These are phyloP conservation scores for Epistrophella euchroma DNA, from an alignment of 2,888 invertebrate species.

Conservation along the genomic window DNA sequence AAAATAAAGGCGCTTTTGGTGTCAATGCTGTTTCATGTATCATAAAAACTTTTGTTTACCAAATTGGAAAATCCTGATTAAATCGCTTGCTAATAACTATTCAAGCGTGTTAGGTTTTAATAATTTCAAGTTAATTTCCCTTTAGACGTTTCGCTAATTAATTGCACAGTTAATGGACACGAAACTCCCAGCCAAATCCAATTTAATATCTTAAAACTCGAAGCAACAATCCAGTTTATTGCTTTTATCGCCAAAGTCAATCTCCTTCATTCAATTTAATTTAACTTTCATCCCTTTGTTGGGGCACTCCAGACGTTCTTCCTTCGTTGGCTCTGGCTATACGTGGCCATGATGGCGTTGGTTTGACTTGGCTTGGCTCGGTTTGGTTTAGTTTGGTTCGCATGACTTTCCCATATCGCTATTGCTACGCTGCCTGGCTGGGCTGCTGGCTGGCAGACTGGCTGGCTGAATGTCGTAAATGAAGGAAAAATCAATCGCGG, in stretches of 20 bases:
- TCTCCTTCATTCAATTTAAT: conserved; percentile 76
- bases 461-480: conserved; percentile 67
- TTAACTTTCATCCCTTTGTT: conserved; percentile 76
- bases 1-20: not conserved
- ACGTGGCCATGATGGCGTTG: not conserved
- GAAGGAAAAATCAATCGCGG: conserved; percentile 76
- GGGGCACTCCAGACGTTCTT: conserved; percentile 65
- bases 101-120: conserved; percentile 72
- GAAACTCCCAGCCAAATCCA: conserved; percentile 67
- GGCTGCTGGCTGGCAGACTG: conserved; percentile 1
- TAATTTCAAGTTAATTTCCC: conserved; percentile 73
- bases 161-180: conserved; percentile 74
- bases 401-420: conserved; percentile 68
- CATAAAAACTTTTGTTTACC: conserved; percentile 45
- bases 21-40: conserved; percentile 17
- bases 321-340: conserved; percentile 22
- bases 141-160: conserved; percentile 71
- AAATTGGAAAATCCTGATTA: conserved; percentile 63
- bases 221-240: conserved; percentile 76
- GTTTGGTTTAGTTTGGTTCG: conserved; percentile 42
- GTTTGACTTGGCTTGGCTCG: not conserved
- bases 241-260: conserved; percentile 75
- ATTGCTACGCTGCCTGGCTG: not conserved
- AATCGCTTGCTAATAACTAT: conserved; percentile 45
- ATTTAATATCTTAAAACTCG: conserved; percentile 74